Base-by-base conservation (phyloP, 1,140 invertebrate species). In the Venturia canescens region DNA sequence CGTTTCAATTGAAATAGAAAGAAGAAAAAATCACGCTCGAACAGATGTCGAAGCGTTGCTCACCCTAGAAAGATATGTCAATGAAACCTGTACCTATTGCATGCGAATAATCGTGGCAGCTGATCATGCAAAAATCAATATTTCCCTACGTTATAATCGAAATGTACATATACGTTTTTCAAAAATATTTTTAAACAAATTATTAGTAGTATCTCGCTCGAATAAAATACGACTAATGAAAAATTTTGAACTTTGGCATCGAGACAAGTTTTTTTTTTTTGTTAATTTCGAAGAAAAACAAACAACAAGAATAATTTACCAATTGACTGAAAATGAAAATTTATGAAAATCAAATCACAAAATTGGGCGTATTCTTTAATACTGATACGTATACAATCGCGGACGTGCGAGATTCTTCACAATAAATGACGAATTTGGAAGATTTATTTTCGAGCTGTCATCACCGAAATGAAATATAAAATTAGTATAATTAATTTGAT, bases 51-150 rank as follows among this genome's bases (percentile, higher is more conserved):
- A 76, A 76, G 74, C 53, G 74, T 3, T 63, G 84, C 83, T 79
- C 89, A 89, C 86, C 87, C 88, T 89, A 87, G 84, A 90, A 88
- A 89, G 88, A 89, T 90, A 89, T 90, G 88, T 89, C 83, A 83
- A 82, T 86, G 82, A 83, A 86, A 83, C 80, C 84, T 84, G 80
- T 84, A 86, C 77, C 80, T 84, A 84, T 80, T 77, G 53, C 34
- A 83, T 72, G 63, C 82, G 44, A 48, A 31, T 74, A 26, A 75
- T 82, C 82, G 81, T 79, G 81, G 85, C 83, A 84, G 85, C 84
- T 84, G 84, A 87, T 81, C 82, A 67, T 31, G 83, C 80, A 70
- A 77, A 72, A 81, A 87, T 83, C 86, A 88, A n/a, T n/a, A n/a
- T n/a, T 87, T 89, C 84, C 85, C 87, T 85, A 84, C 84, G 79